Evolutionary conservation across 2,797 vertebrate genomes (phyloP), one percentile per base, ranked within the genome.

Genomic region (Myiotriccus ornatus): DNA sequence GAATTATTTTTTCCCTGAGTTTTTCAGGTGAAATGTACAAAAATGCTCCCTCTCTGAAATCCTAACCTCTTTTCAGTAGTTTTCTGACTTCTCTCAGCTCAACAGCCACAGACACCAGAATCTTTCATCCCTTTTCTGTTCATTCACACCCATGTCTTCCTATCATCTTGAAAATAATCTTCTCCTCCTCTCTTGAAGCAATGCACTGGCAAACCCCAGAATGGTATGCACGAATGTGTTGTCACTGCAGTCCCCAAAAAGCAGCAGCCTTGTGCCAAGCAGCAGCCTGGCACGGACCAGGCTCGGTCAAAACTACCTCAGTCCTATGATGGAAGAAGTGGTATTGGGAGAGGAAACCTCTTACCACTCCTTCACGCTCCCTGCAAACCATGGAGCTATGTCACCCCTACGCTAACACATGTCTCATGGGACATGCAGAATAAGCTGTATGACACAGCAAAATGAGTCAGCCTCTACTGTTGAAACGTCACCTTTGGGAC

Each of bases 401-500:
- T 46, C 47, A 75, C 10, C 32, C 55, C 56, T 53, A 16, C 23
- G 41, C 17, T 1, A 3, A 52, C 55, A 44, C 28, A 49, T 37
- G 24, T 34, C 43, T 59, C 44, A 19, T 0, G 3, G 64, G 49
- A 43, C 52, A 39, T 2, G 57, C 1, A 9, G 71, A 65, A 47
- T 46, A 67, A 84, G 12, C 70, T 62, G 39, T 35, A 35, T 10
- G 21, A 68, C 59, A 65, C 30, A 62, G 83, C 14, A 28, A 75
- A 81, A 62, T 79, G 77, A 95, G 53, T 85, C 89, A 94, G 89
- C 81, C 55, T 85, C 25, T 39, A 10, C 62, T 71, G 90, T 15
- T 81, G 39, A 70, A 60, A 87, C 19, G 7, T 92, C 89, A 91
- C 73, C 57, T 69, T 78, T 87, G 87, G 94, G 93, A 91, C 19